Evolutionary conservation across 2,888 invertebrate species (phyloP), one percentile per base, ranked within the genome.

Genomic region (Lepeophtheirus nordmannii): DNA sequence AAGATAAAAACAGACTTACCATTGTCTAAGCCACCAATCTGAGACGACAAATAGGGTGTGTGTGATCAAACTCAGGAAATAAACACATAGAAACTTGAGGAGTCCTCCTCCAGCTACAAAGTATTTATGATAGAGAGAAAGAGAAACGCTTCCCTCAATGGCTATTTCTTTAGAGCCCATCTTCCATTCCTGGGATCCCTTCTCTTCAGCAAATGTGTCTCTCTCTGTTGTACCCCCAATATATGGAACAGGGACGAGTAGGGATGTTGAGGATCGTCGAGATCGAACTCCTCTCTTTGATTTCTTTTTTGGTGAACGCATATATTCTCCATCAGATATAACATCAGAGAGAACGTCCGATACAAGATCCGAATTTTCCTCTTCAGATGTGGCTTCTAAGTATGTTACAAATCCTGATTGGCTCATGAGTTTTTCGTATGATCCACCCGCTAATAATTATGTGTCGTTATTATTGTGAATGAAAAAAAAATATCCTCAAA

Each of bases 301-400:
- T 46, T 46, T 46, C 17, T 46, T 46, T 17, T 46, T 46, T 30
- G 2, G 30, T 3, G 53, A 46, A 17, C 17, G 53, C n/a, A 46
- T 46, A 17, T 46, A 46, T 46, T 46, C 53, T 46, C n/a, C 53
- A 46, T 46, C 53, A 5, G 53, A 46, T 46, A 5, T 17, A 5
- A 17, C 53, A 46, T 46, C 53, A 46, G 53, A 46, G 53, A 46
- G 53, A 46, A 46, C 53, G 53, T 46, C 53, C 2, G 53, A 46
- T 14, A 46, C 2, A 2, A 46, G 17, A 17, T 46, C 53, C 5
- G 53, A 46, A 17, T 46, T 8, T 46, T 46, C 53, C 8, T 46
- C 53, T 14, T 46, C 53, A 5, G 53, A 46, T 46, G 53, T 46
- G 53, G 53, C 53, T 46, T 46, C 53, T 8, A 46, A 17, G 17